Evolutionary conservation across 1,140 invertebrate genomes (phyloP).

Genomic region (Zaprionus camerounensis): DNA sequence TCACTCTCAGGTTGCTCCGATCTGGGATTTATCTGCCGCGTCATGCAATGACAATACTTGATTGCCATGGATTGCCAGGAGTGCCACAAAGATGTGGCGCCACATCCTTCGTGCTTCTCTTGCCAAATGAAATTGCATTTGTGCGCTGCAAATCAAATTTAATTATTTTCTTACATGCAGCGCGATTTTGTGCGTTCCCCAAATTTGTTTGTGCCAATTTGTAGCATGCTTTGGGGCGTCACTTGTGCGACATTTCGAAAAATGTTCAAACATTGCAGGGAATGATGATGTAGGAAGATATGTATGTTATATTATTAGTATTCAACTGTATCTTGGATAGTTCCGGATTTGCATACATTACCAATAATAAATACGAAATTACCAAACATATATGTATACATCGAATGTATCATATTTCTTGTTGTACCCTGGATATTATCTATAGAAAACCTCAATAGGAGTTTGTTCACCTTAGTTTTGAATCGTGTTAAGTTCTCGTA

Average conservation of each 20-base stretch:
- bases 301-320: background rate
- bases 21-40: slow-evolving; percentile 41
- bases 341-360: no score
- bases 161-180: slow-evolving; percentile 80
- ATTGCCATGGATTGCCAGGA: slow-evolving; percentile 64
- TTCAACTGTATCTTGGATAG: no score
- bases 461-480: background rate
- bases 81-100: background rate
- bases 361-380: no score
- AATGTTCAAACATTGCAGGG: background rate
- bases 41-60: slow-evolving; percentile 80
- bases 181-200: slow-evolving; percentile 53
- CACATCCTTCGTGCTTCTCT: background rate
- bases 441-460: background rate
- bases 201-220: slow-evolving; percentile 35
- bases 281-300: background rate
- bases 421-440: background rate
- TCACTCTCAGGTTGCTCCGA: background rate
- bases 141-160: slow-evolving; percentile 62
- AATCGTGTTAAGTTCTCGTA: background rate
- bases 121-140: slow-evolving; percentile 39
- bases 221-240: slow-evolving; percentile 69
- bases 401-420: no score
- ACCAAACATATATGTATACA: no score
- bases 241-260: slow-evolving; percentile 11